Evolutionary conservation across 2,888 invertebrate species (phyloP).

Genomic region (Synergus gifuensis): DNA sequence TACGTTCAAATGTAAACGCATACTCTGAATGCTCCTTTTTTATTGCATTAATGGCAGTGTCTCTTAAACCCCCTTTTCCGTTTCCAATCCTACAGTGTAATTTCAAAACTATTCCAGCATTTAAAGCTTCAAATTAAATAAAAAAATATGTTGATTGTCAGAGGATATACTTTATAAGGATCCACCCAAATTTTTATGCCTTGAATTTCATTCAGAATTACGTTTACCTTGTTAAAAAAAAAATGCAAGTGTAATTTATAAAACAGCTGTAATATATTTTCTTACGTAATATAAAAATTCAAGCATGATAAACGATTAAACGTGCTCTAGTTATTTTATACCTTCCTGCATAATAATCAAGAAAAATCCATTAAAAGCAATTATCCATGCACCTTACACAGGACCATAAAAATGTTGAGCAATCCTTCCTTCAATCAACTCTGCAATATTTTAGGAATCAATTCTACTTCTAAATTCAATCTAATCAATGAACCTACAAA

Average conservation of each 20-base stretch:
- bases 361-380: slow-evolving; percentile 22
- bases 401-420: not conserved
- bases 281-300: not conserved
- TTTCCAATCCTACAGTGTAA: not conserved
- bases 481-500: not conserved
- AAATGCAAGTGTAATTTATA: too few species aligned
- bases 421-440: not conserved
- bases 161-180: too few species aligned
- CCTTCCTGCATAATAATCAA: slow-evolving; percentile 23
- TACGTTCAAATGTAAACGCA: slow-evolving; percentile 46
- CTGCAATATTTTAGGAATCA: not conserved
- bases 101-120: not conserved
- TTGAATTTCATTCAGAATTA: too few species aligned
- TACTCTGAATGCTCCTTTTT: slow-evolving; percentile 30
- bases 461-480: not conserved
- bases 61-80: not conserved
- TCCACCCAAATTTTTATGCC: too few species aligned
- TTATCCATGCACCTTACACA: not conserved
- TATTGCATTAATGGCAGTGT: slow-evolving; percentile 26
- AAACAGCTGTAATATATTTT: too few species aligned
- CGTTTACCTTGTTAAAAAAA: too few species aligned
- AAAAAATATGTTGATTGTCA: not conserved
- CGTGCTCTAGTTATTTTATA: slow-evolving; percentile 25
- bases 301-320: not conserved
- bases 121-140: not conserved